Conservation (phyloP, 1,140 invertebrate species). For the Lepidotrigona ventralis region DNA sequence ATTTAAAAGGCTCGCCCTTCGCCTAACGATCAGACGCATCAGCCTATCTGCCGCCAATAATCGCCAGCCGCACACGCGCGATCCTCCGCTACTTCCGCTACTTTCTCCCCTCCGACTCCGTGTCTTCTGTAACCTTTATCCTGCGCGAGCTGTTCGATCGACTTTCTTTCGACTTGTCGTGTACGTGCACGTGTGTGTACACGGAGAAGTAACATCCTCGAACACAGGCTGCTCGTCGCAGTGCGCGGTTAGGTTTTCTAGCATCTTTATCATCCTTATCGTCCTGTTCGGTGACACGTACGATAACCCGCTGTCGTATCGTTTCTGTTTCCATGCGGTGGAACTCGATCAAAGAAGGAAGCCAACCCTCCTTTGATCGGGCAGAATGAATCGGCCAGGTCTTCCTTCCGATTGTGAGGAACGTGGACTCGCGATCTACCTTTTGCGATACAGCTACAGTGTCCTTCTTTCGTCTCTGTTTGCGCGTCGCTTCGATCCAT, state of each 20-base stretch:
- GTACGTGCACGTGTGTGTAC: neutral
- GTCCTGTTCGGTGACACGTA: conserved; percentile 24
- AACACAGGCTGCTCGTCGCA: neutral
- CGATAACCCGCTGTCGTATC: conserved; percentile 42
- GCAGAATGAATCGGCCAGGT: conserved; percentile 13
- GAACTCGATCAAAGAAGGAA: conserved; percentile 55
- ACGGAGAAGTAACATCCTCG: conserved; percentile 13
- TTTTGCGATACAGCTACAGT: conserved; percentile 38
- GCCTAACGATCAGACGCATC: conserved; percentile 62
- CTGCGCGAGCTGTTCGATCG: neutral
- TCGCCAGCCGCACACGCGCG: conserved; percentile 46
- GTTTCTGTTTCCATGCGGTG: conserved; percentile 24
- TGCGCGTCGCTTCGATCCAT: conserved; percentile 37
- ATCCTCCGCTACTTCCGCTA: conserved; percentile 20
- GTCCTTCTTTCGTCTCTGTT: neutral
- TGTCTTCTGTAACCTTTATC: neutral
- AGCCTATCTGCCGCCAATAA: conserved; percentile 57
- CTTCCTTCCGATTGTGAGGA: conserved; percentile 9
- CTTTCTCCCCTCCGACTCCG: neutral
- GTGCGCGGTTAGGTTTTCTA: conserved; percentile 24
- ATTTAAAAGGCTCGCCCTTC: conserved; percentile 30
- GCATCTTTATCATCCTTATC: conserved; percentile 50
- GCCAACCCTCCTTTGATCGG: neutral
- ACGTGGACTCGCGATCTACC: neutral
- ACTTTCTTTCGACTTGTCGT: neutral